Conservation (phyloP, 2,113 vertebrate genomes). For the Crocuta crocuta region DNA sequence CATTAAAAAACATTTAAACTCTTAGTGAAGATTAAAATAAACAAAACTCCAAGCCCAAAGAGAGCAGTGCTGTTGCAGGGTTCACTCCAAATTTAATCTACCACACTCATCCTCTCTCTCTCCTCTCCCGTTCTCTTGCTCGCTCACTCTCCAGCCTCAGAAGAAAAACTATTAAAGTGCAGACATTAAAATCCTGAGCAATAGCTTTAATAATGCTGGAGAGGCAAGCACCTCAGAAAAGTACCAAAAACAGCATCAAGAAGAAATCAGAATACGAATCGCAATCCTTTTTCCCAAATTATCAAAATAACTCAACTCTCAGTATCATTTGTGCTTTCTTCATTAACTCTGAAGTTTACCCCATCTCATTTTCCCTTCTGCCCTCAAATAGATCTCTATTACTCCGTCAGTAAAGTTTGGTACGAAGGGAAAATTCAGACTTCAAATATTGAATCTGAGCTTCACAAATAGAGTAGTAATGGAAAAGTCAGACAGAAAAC, state of each 20-base stretch:
- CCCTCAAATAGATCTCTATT: slow-evolving; percentile 75
- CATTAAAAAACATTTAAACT: neutral
- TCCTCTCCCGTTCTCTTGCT: neutral
- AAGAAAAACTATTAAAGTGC: slow-evolving; percentile 69
- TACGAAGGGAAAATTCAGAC: slow-evolving; percentile 70
- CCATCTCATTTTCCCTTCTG: slow-evolving; percentile 77
- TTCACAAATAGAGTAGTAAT: slow-evolving; percentile 85
- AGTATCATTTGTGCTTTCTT: slow-evolving; percentile 79
- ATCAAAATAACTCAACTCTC: slow-evolving; percentile 62
- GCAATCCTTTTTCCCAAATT: slow-evolving; percentile 66
- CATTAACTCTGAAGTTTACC: slow-evolving; percentile 82
- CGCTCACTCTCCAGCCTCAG: neutral
- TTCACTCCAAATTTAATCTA: neutral
- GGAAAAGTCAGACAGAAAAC: slow-evolving; percentile 81
- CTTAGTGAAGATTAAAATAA: neutral
- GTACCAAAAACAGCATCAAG: slow-evolving; percentile 57
- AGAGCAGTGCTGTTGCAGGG: neutral
- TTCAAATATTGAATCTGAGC: slow-evolving; percentile 84
- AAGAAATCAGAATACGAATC: slow-evolving; percentile 15
- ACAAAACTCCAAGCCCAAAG: neutral
- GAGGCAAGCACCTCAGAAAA: slow-evolving; percentile 59
- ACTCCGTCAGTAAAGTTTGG: slow-evolving; percentile 75
- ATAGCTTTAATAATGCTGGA: slow-evolving; percentile 48
- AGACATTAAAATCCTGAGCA: slow-evolving; percentile 62
- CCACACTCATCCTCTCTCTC: neutral